A percentile compares a stretch with the other conserved stretches of the same genome.
phyloP scores from a whole-genome alignment of 1,140 invertebrate genomes.

The Drosophila rufa region DNA sequence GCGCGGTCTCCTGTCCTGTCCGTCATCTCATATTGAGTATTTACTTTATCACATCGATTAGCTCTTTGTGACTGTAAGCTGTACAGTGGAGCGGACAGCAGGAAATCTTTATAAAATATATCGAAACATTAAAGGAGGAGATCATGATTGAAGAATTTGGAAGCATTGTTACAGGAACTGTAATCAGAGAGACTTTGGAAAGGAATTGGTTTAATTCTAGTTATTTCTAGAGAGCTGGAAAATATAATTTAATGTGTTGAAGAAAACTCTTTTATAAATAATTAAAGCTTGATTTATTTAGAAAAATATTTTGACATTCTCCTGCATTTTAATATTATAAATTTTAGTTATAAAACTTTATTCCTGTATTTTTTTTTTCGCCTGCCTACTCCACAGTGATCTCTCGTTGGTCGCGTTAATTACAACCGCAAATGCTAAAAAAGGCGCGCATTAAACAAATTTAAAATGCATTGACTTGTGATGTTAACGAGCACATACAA shows the following conservation, averaged over 20 bases:
- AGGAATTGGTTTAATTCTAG: too few species aligned
- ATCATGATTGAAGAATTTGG: too few species aligned
- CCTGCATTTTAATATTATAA: too few species aligned
- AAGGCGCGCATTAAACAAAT: conserved; percentile 72
- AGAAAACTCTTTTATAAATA: too few species aligned
- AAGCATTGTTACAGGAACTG: too few species aligned
- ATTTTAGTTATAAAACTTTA: too few species aligned
- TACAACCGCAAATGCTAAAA: conserved; percentile 66
- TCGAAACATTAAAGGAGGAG: not conserved
- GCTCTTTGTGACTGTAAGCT: not conserved
- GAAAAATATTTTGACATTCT: too few species aligned
- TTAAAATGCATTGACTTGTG: conserved; percentile 79
- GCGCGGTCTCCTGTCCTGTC: conserved; percentile 28
- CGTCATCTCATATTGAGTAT: conserved; percentile 52
- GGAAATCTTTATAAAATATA: not conserved
- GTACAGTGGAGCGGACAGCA: not conserved
- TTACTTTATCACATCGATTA: conserved; percentile 53
- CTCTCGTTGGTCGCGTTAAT: conserved; percentile 55
- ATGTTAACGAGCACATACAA: conserved; percentile 65
- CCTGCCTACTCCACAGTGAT: conserved; percentile 1
- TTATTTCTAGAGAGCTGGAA: too few species aligned
- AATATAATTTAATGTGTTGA: too few species aligned
- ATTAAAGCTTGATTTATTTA: too few species aligned
- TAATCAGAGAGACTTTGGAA: too few species aligned
- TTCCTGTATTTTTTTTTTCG: not conserved